phyloP scores from a whole-genome alignment of 1,140 invertebrate genomes.

The Plectrocnemia conspersa region DNA sequence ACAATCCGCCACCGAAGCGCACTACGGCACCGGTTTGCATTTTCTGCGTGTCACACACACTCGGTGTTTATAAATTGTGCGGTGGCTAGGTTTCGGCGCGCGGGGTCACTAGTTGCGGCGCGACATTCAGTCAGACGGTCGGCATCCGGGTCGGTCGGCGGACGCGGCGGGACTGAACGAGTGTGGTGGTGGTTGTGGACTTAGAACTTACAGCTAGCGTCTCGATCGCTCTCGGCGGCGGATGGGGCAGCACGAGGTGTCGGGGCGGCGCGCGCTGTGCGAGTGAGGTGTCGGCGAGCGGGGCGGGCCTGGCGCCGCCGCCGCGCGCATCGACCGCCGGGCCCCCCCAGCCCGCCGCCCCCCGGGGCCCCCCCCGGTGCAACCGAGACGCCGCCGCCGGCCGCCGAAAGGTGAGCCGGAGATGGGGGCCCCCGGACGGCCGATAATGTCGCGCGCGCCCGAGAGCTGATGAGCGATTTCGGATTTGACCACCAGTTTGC shows the following conservation, averaged over 20 bases:
- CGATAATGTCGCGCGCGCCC: not conserved
- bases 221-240: conserved; percentile 21
- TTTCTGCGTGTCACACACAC: conserved; percentile 32
- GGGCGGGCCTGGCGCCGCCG: conserved; percentile 40
- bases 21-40: conserved; percentile 35
- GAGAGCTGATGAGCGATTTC: not conserved
- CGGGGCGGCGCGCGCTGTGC: conserved; percentile 43
- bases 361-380: conserved; percentile 23
- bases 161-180: conserved; percentile 38
- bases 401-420: no score
- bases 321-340: conserved; percentile 32
- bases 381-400: not conserved
- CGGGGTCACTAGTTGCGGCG: conserved; percentile 40
- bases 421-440: not conserved
- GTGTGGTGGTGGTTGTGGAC: conserved; percentile 32
- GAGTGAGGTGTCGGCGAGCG: conserved; percentile 40
- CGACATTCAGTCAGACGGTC: conserved; percentile 38
- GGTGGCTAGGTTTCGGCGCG: conserved; percentile 44
- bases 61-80: conserved; percentile 42
- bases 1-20: conserved; percentile 34
- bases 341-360: not conserved
- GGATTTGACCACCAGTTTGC: no score
- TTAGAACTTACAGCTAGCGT: conserved; percentile 28
- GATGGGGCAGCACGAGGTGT: conserved; percentile 30
- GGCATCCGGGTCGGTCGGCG: conserved; percentile 38